Evolutionary conservation across 2,888 invertebrate species (phyloP).

Genomic region (Tachystola acroxantha): DNA sequence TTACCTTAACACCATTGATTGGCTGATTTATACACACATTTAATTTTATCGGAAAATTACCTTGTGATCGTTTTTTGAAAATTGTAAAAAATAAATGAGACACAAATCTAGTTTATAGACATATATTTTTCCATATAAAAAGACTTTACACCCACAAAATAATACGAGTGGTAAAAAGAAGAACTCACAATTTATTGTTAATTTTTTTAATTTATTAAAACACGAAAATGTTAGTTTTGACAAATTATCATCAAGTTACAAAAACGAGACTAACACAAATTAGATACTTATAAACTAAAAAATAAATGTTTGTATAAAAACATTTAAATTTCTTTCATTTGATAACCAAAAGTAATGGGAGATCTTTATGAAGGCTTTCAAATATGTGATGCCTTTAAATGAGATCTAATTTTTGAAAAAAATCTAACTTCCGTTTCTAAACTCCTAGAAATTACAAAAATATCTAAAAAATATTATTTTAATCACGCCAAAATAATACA

Average conservation of each 20-base stretch:
- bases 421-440: constrained; percentile 56
- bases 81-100: too few relatives aligned
- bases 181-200: constrained; percentile 52
- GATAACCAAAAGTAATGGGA: constrained; percentile 58
- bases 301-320: constrained; percentile 39
- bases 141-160: constrained; percentile 53
- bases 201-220: constrained; percentile 39
- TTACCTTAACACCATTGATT: too few relatives aligned
- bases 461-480: constrained; percentile 21
- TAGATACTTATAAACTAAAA: constrained; percentile 42
- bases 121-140: constrained; percentile 54
- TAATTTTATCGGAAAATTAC: too few relatives aligned
- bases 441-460: constrained; percentile 16
- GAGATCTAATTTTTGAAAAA: constrained; percentile 67
- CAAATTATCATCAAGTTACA: constrained; percentile 34
- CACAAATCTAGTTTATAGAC: constrained; percentile 33
- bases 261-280: constrained; percentile 34
- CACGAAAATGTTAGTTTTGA: constrained; percentile 57
- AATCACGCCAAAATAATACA: constrained; percentile 66
- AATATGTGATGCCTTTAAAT: constrained; percentile 48
- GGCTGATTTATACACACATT: too few relatives aligned
- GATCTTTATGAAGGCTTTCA: constrained; percentile 58
- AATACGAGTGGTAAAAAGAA: constrained; percentile 45
- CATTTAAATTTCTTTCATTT: constrained; percentile 32
- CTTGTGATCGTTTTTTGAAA: too few relatives aligned